Evolutionary conservation across 1,140 invertebrate species (phyloP), one percentile per base, ranked within the genome.

Genomic region (Drosophila biarmipes): DNA sequence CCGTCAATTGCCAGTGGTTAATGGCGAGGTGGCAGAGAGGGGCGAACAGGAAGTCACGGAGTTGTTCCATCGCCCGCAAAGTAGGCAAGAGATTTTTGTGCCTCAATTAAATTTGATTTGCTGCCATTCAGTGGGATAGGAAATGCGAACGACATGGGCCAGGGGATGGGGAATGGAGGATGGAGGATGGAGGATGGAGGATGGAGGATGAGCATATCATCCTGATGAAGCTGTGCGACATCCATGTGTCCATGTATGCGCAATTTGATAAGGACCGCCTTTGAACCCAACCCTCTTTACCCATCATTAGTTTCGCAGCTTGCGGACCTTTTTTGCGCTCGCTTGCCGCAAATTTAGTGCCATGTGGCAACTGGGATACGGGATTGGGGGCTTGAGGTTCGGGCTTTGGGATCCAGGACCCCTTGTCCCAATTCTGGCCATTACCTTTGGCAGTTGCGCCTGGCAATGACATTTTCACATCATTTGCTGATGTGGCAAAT

Each of bases 401-500:
- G 7, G 48, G 24, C 17, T 4, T 4, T n/a, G 8, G 40, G 17
- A 11, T 19, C 2, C n/a, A 15, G 24, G 14, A 31, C 27, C 42
- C 58, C 17, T 14, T 34, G 45, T 40, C 5, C 54, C 59, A 19
- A 49, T 52, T 75, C 42, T 73, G 71, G 17, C 72, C 73, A 76
- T 76, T 75, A 75, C 72, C 72, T 75, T 75, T 74, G 72, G 59
- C 73, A 76, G 73, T 67, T 67, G 73, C 73, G 79, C 66, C 82
- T 89, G 79, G 53, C 84, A 89, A 87, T 87, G 76, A 84, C 84
- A 87, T 87, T 87, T 87, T 87, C 84, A 87, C 85, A 87, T 89
- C 84, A 87, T 87, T 87, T 87, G 84, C 84, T 87, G 79, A 87
- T 87, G 79, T 87, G 84, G 84, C 84, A 87, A 87, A 79, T 87